Conservation (phyloP, 2,113 vertebrate species). For the Lagopus leucura region DNA sequence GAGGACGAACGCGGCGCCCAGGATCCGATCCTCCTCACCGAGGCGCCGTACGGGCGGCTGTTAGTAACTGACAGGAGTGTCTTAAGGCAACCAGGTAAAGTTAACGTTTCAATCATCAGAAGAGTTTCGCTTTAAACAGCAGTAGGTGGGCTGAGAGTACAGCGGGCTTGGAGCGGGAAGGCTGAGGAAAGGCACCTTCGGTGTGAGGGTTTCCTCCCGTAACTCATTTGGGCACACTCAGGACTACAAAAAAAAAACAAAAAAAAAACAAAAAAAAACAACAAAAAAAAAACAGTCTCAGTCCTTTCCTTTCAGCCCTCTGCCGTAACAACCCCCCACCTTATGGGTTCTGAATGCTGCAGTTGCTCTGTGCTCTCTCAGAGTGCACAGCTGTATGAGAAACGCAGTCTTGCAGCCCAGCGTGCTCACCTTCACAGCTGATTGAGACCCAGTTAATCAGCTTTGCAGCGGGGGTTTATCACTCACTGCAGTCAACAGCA, state of each 20-base stretch:
- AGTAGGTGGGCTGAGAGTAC: constrained; percentile 49
- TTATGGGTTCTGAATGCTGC: no score
- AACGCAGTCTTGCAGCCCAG: neutral
- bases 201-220: neutral
- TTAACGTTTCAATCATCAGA: constrained; percentile 52
- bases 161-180: constrained; percentile 64
- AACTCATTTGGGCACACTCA: constrained; percentile 25
- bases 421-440: fast-evolving
- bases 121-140: constrained; percentile 58
- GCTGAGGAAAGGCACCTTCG: constrained; percentile 20
- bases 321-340: fast-evolving
- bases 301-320: neutral
- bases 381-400: neutral
- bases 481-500: fast-evolving
- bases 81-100: constrained; percentile 65
- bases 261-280: neutral
- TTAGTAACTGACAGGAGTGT: constrained; percentile 54
- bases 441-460: neutral
- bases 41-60: constrained; percentile 27
- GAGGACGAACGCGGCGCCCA: no score
- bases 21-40: neutral
- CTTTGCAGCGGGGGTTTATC: neutral
- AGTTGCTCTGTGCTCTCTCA: neutral
- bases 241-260: constrained; percentile 52
- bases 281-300: neutral